phyloP scores from a whole-genome alignment of 2,113 vertebrate species.

The Sphaerodactylus townsendi region DNA sequence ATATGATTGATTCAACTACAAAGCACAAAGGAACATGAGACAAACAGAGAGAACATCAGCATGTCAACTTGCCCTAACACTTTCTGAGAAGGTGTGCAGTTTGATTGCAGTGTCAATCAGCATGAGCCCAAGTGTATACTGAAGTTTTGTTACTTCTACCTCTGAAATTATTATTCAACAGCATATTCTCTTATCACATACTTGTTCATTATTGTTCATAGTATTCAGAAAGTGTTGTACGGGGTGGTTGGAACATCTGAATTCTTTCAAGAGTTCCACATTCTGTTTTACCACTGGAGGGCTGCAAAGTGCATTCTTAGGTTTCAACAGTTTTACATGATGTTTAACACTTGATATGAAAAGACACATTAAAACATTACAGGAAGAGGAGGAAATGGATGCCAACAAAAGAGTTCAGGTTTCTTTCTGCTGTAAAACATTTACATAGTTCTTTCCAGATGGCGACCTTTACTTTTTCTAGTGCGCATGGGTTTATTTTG shows the following conservation, averaged over 20 bases:
- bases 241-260: neutral
- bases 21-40: neutral
- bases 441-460: neutral
- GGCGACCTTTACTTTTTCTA: neutral
- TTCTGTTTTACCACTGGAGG: constrained; percentile 66
- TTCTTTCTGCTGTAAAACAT: neutral
- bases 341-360: constrained; percentile 47
- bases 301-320: constrained; percentile 72
- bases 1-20: neutral
- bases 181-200: rapidly evolving
- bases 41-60: neutral
- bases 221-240: neutral
- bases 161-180: neutral
- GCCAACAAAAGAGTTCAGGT: neutral
- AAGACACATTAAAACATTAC: constrained; percentile 7
- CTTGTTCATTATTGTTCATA: neutral
- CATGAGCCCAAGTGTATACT: rapidly evolving
- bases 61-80: neutral
- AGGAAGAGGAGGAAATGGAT: neutral
- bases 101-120: neutral
- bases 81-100: rapidly evolving
- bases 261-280: constrained; percentile 6
- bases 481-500: neutral
- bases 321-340: neutral
- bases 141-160: neutral